Conservation (phyloP, 2,888 invertebrate genomes). For the Gasteruption jaculator region DNA sequence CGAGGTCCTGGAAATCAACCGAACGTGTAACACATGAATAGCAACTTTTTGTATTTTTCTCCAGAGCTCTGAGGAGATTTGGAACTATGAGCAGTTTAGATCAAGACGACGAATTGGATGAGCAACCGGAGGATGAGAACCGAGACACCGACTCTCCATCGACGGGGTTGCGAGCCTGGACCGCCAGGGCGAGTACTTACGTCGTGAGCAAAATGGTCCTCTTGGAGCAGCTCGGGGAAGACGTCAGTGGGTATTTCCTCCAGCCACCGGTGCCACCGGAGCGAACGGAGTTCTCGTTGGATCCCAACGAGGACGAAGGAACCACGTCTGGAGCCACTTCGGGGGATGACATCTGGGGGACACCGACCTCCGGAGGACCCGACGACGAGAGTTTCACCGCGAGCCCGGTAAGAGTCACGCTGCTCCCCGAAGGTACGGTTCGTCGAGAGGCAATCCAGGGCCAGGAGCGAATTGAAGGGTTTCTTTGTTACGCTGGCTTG, state of each 20-base stretch:
- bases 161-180: conserved; percentile 68
- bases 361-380: conserved; percentile 80
- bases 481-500: no score
- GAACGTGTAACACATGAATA: neutral
- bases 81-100: conserved; percentile 52
- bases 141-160: conserved; percentile 46
- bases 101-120: conserved; percentile 47
- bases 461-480: no score
- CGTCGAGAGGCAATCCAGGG: no score
- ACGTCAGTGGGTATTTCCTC: conserved; percentile 46
- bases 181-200: conserved; percentile 73
- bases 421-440: conserved; percentile 33
- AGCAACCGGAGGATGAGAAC: conserved; percentile 41
- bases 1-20: neutral
- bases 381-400: conserved; percentile 63
- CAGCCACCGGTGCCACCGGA: conserved; percentile 47
- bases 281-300: conserved; percentile 44
- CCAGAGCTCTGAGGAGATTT: conserved; percentile 47
- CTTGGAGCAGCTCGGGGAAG: conserved; percentile 62
- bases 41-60: neutral
- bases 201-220: conserved; percentile 78
- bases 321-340: conserved; percentile 81
- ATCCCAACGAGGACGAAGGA: conserved; percentile 63
- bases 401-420: conserved; percentile 44
- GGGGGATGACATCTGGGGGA: conserved; percentile 86